A percentile compares a stretch with the other conserved stretches of the same genome.
Conservation (phyloP, 2,113 vertebrate genomes). For the Indicator indicator region DNA sequence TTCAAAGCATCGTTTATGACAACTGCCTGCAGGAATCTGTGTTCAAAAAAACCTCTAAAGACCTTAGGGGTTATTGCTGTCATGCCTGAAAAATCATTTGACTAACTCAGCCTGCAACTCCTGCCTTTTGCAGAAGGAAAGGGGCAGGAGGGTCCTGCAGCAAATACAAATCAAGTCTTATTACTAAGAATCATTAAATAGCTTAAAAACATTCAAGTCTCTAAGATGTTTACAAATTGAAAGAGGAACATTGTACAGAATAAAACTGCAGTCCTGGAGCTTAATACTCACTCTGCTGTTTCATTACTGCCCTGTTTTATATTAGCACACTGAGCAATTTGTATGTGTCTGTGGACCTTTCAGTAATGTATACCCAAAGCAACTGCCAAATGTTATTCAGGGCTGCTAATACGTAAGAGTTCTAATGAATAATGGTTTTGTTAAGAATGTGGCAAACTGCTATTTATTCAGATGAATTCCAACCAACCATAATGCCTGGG, state of each 20-base stretch:
- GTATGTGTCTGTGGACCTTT: constrained; percentile 41
- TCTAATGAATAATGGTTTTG: constrained; percentile 69
- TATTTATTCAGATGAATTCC: constrained; percentile 68
- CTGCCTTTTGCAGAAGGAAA: not conserved
- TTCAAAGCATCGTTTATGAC: not conserved
- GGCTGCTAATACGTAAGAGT: constrained; percentile 53
- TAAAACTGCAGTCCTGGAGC: constrained; percentile 58
- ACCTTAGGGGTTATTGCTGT: not conserved
- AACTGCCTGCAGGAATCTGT: not conserved
- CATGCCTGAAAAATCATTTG: constrained; percentile 9
- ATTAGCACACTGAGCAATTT: constrained; percentile 45
- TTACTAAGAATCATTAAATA: not conserved
- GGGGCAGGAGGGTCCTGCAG: not conserved
- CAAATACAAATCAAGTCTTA: constrained; percentile 27
- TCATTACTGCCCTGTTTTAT: constrained; percentile 60
- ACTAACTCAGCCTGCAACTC: not conserved
- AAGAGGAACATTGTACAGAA: constrained; percentile 43
- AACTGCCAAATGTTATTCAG: constrained; percentile 65
- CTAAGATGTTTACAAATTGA: constrained; percentile 54
- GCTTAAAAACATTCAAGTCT: constrained; percentile 21
- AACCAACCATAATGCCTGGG: constrained; percentile 60
- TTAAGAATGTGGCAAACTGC: constrained; percentile 67
- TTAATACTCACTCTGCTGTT: constrained; percentile 47
- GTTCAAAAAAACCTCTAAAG: not conserved
- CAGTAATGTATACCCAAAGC: constrained; percentile 44